Conservation (phyloP, 2,113 vertebrate species). For the Sterrhoptilus dennistouni region DNA sequence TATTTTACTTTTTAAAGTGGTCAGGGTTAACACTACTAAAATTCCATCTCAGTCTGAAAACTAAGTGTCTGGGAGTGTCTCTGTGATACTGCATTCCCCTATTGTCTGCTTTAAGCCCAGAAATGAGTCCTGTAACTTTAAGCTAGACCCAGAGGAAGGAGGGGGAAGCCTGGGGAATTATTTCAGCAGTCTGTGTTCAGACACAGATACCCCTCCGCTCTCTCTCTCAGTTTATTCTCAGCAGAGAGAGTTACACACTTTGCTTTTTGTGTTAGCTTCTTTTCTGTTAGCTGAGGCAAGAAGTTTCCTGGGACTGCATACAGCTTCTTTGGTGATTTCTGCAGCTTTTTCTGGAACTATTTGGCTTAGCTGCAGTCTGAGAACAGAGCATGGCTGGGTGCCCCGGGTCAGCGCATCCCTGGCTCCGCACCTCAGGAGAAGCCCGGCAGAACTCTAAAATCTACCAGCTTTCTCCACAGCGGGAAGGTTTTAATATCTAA, state of each 20-base stretch:
- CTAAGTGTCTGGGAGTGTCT: neutral
- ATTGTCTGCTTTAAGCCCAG: neutral
- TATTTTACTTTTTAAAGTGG: neutral
- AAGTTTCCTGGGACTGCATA: neutral
- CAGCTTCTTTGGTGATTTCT: neutral
- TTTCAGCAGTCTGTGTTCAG: neutral
- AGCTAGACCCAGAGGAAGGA: neutral
- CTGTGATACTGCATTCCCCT: neutral
- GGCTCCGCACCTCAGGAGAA: neutral
- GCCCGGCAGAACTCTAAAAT: neutral
- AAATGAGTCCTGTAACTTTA: neutral
- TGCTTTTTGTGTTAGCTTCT: neutral
- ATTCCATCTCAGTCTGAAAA: neutral
- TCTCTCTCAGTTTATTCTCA: neutral
- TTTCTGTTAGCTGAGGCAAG: too few relatives aligned
- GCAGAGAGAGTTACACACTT: neutral
- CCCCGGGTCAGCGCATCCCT: too few relatives aligned
- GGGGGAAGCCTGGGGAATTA: neutral
- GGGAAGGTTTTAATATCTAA: neutral
- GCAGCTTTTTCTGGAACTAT: neutral
- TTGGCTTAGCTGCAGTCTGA: neutral
- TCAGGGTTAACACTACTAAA: neutral
- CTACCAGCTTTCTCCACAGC: neutral
- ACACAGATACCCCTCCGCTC: neutral
- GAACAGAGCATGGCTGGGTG: too few relatives aligned